phyloP scores from a whole-genome alignment of 2,797 vertebrate species.

The Hirundo rustica region DNA sequence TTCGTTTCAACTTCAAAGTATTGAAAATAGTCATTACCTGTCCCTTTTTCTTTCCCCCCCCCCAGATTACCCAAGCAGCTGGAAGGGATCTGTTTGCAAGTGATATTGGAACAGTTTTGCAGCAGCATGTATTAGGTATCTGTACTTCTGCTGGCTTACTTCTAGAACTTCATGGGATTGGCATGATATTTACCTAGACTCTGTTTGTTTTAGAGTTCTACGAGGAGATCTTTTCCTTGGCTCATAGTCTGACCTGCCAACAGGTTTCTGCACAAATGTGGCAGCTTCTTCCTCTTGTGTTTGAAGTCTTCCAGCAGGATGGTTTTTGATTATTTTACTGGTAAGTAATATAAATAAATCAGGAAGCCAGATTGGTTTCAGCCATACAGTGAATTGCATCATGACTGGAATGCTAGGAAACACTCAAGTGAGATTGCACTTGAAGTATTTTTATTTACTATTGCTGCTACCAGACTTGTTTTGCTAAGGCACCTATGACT shows the following conservation, averaged over 20 bases:
- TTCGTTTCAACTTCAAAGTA: neutral
- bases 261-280: conserved; percentile 99
- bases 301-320: conserved; percentile 98
- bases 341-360: conserved; percentile 70
- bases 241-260: conserved; percentile 97
- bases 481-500: neutral
- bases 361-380: neutral
- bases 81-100: conserved; percentile 98
- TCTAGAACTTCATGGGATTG: neutral
- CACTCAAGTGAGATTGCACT: neutral
- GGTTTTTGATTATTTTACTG: conserved; percentile 99
- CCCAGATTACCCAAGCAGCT: conserved; percentile 97
- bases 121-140: conserved; percentile 95
- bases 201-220: conserved; percentile 88
- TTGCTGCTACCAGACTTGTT: neutral
- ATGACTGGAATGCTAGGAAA: neutral
- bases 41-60: neutral
- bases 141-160: neutral
- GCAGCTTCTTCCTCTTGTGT: conserved; percentile 96
- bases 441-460: neutral
- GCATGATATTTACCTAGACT: conserved; percentile 8
- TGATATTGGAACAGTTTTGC: conserved; percentile 98
- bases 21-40: neutral
- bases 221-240: conserved; percentile 97
- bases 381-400: neutral